Conservation (phyloP, 2,888 invertebrate species). For the Harmothoe impar region DNA sequence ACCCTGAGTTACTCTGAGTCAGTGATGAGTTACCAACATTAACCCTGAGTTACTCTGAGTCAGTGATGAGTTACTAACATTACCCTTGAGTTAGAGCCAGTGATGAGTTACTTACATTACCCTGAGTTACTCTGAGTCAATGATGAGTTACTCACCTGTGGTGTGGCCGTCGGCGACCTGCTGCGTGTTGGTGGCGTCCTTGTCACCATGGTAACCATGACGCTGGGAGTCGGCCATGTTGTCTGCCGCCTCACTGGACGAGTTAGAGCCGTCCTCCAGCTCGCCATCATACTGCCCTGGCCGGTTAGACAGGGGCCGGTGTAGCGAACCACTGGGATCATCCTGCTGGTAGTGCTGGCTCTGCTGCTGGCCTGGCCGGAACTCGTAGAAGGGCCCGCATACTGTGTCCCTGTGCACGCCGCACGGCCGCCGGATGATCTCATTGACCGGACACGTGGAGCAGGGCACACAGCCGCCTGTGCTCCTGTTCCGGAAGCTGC, state of each 20-base stretch:
- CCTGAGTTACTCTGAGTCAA: too few species aligned
- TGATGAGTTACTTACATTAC: background rate
- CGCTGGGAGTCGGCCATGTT: background rate
- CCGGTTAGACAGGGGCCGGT: background rate
- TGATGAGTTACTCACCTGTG: constrained; percentile 5
- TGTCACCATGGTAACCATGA: constrained; percentile 21
- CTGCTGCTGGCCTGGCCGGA: constrained; percentile 58
- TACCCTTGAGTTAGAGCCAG: too few species aligned
- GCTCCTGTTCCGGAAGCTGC: background rate
- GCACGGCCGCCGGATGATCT: constrained; percentile 71
- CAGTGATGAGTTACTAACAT: too few species aligned
- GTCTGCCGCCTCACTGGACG: background rate
- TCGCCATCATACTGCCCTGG: background rate
- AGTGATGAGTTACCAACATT: too few species aligned
- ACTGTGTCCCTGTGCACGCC: constrained; percentile 67
- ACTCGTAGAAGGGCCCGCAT: constrained; percentile 73
- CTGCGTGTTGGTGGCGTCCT: background rate
- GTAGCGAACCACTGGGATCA: background rate
- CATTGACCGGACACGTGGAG: constrained; percentile 70
- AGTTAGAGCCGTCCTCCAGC: background rate
- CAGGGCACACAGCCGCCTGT: constrained; percentile 62
- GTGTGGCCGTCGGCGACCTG: background rate
- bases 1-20: too few species aligned
- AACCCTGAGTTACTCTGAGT: too few species aligned
- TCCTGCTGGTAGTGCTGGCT: background rate